Conservation (phyloP, 2,888 invertebrate species). For the Mallateleia sp. region DNA sequence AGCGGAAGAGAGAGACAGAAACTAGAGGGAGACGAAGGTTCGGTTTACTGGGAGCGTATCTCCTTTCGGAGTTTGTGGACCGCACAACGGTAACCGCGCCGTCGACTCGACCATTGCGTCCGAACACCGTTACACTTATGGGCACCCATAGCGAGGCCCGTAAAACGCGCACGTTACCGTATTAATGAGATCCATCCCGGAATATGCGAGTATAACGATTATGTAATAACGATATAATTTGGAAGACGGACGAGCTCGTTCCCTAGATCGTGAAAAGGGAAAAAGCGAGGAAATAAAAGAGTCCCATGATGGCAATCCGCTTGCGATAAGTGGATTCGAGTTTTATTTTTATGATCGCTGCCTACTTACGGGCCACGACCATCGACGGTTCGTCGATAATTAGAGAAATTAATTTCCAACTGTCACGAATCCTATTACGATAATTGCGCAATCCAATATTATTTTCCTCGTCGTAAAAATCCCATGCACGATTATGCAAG, state of each 20-base stretch:
- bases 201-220: slow-evolving; percentile 58
- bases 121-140: slow-evolving; percentile 89
- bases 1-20: slow-evolving; percentile 63
- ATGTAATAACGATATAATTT: slow-evolving; percentile 64
- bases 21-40: slow-evolving; percentile 63
- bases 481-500: slow-evolving; percentile 18
- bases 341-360: background rate
- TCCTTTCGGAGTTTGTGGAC: slow-evolving; percentile 87
- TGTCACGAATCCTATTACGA: slow-evolving; percentile 22
- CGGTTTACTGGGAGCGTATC: slow-evolving; percentile 77
- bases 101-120: slow-evolving; percentile 82
- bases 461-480: background rate
- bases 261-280: background rate
- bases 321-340: background rate
- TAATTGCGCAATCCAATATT: slow-evolving; percentile 29
- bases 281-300: background rate
- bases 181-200: slow-evolving; percentile 75
- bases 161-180: slow-evolving; percentile 80
- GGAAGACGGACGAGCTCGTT: slow-evolving; percentile 33
- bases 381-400: slow-evolving; percentile 4
- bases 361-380: background rate
- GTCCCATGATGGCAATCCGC: background rate
- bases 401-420: slow-evolving; percentile 37
- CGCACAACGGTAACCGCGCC: slow-evolving; percentile 87
- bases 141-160: slow-evolving; percentile 80